Conservation (phyloP, 2,113 vertebrate genomes). For the Coturnix japonica region DNA sequence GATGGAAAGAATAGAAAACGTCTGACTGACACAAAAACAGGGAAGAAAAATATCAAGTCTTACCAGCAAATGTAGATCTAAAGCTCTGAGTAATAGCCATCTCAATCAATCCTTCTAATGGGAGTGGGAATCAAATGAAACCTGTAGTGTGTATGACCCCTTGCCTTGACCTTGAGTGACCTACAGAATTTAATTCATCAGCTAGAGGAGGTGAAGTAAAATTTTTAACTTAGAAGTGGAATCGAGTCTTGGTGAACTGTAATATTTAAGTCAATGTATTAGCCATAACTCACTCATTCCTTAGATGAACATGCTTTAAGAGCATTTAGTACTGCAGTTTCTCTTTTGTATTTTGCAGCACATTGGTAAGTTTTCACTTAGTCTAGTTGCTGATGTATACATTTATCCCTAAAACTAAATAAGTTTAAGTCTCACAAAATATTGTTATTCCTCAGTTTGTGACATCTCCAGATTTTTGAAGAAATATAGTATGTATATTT, state of each 20-base stretch:
- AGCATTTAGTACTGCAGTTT: not conserved
- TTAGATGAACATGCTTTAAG: not conserved
- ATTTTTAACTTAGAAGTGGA: not conserved
- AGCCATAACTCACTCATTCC: not conserved
- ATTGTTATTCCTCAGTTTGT: not conserved
- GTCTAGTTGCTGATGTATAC: not conserved
- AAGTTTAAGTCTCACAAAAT: not conserved
- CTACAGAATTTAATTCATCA: not conserved
- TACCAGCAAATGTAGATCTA: not conserved
- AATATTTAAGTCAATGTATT: not conserved
- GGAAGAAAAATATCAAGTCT: not conserved
- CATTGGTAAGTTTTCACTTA: not conserved
- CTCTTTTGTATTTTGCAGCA: not conserved
- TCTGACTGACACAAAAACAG: not conserved
- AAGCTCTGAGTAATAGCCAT: not conserved
- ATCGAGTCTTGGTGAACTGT: not conserved
- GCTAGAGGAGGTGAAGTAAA: not conserved
- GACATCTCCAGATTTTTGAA: not conserved
- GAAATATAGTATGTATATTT: accelerated
- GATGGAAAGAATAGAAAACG: not conserved
- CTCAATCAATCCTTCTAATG: not conserved
- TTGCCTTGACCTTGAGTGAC: not conserved
- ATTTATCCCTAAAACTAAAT: not conserved
- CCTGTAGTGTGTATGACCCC: not conserved
- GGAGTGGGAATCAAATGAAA: not conserved